Evolutionary conservation across 2,113 vertebrate genomes (phyloP), one percentile per base, ranked within the genome.

Genomic region (Podarcis muralis): DNA sequence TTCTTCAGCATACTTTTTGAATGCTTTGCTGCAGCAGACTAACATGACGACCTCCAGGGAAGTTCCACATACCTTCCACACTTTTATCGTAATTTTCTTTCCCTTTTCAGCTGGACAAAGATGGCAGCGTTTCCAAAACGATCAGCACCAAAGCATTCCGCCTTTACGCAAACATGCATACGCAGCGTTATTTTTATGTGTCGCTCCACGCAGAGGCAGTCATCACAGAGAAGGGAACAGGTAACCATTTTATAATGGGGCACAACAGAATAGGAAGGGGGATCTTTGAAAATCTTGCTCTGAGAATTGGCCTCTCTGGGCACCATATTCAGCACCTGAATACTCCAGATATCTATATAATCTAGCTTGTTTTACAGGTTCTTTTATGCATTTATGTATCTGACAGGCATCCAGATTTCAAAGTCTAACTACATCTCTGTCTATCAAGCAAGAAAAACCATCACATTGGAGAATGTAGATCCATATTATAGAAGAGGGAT

Each of bases 221-320:
- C 1, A 12, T 96, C 72, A 97, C 95, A 9, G 96, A 97, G 93
- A 90, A 43, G n/a, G 96, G 96, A 23, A 97, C 96, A 96, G 96
- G 96, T 96, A 96, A 97, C 62, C 25, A 2, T 27, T 79, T 15
- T 5, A 2, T 48, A 23, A 71, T 22, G 15, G 7, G 16, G 22
- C 6, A 18, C 1, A 59, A 68, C 6, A 30, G 74, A 40, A 30
- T 37, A 35, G 18, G 23, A 4, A 13, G 37, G 18, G 84, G 66
- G 22, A 13, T 5, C 0, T 2, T 91, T 37, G 68, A 20, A 69
- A 57, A 3, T 66, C 48, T 59, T 18, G n/a, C 72, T 15, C 20
- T 35, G 85, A 32, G 7, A 23, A 53, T 4, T n/a, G 37, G 32
- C 32, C 7, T 3, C 48, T 76, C 4, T 12, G 72, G 7, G 53